Base-by-base conservation (phyloP, 2,888 invertebrate genomes). In the Lymantria monacha region DNA sequence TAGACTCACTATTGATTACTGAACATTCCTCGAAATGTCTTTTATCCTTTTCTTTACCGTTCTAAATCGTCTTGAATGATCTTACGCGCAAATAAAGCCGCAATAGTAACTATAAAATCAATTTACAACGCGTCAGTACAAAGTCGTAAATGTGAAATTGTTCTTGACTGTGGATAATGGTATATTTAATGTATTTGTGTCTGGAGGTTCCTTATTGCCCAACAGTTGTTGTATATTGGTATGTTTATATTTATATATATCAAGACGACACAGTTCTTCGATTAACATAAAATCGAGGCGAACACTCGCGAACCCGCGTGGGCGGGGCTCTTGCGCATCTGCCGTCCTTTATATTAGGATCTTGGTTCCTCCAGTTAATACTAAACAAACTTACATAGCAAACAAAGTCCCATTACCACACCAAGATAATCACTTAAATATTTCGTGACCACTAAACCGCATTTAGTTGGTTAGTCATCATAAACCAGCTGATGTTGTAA, bases 271-370 rank as follows among this genome's bases (percentile, higher is more conserved):
- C 75, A 90, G 83, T 79, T 90, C 85, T 91, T 91, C 91, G 91
- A 91, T 91, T 90, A 91, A 87, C 91, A 91, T 91, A 90, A 91
- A 89, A 84, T 85, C 76, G 81, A 85, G 73, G 66, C 77, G 74
- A 71, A 69, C 72, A 64, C 59, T 69, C 59, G 61, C 66, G 70
- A 71, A 68, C 68, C 71, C 61, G 87, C 87, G 90, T 90, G 87
- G 91, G 91, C 85, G 88, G 44, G 7, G 62, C 67, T 66, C 72
- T 65, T 66, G 71, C 70, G 73, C 74, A 66, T 74, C 68, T 53
- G 57, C 67, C 56, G 46, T 59, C 47, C 53, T 57, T 53, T 50
- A 57, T 59, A 57, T 61, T 61, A 48, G 59, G 55, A 57, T 63
- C 49, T 33, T 15, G 41, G 41, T 45, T 42, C 38, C 42, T 45